Percentiles rank a stretch among this genome's conserved stretches.
Evolutionary conservation across 2,888 invertebrate species (phyloP).

Genomic region (Euclidia mi): DNA sequence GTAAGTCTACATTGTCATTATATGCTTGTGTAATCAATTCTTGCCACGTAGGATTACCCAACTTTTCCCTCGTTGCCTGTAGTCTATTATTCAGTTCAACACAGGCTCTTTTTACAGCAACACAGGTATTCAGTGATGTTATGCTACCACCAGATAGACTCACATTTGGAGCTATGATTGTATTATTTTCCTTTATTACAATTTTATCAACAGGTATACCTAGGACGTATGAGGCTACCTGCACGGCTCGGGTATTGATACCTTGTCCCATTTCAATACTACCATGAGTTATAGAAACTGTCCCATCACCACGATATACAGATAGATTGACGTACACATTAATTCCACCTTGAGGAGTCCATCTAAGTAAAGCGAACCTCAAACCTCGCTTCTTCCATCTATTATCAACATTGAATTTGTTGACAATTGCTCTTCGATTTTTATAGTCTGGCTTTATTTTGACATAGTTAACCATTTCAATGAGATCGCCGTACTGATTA

Average conservation of each 20-base stretch:
- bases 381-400: conserved; percentile 93
- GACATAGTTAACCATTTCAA: conserved; percentile 86
- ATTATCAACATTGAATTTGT: conserved; percentile 90
- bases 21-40: conserved; percentile 88
- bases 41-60: conserved; percentile 88
- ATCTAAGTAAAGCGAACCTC: conserved; percentile 90
- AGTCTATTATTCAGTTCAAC: conserved; percentile 63
- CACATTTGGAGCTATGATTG: conserved; percentile 42
- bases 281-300: conserved; percentile 91
- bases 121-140: conserved; percentile 76
- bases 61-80: conserved; percentile 80
- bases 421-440: conserved; percentile 79
- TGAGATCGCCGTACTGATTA: conserved; percentile 57
- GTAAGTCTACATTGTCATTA: conserved; percentile 87
- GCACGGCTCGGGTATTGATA: conserved; percentile 93
- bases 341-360: conserved; percentile 73
- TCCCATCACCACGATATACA: conserved; percentile 92
- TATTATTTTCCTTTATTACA: conserved; percentile 44
- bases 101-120: conserved; percentile 59
- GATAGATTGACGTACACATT: conserved; percentile 86
- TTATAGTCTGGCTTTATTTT: conserved; percentile 87
- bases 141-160: conserved; percentile 40
- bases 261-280: conserved; percentile 94
- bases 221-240: conserved; percentile 79
- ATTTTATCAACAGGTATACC: conserved; percentile 44